phyloP scores from a whole-genome alignment of 2,797 vertebrate species.

The Rhyacichthys aspro region DNA sequence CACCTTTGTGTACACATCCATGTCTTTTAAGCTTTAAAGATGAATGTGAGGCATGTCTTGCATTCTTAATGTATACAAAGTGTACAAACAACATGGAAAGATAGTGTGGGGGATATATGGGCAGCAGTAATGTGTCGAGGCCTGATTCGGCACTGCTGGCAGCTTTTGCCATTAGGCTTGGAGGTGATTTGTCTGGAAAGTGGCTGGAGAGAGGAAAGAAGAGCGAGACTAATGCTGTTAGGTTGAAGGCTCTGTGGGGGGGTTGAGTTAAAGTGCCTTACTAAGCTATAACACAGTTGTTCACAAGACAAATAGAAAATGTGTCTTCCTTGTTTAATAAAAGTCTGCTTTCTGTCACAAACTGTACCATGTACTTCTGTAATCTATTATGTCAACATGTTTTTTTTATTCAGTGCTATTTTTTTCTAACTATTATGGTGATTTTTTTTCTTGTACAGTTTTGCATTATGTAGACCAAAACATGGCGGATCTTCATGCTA shows the following conservation, averaged over 20 bases:
- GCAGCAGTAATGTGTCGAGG: slow-evolving; percentile 52
- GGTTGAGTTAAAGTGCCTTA: slow-evolving; percentile 36
- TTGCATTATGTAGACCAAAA: too few relatives aligned
- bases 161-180: slow-evolving; percentile 64
- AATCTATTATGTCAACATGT: too few relatives aligned
- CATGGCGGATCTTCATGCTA: too few relatives aligned
- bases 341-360: not conserved
- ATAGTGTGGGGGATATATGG: not conserved
- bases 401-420: too few relatives aligned
- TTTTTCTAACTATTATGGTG: too few relatives aligned
- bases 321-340: not conserved
- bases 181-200: slow-evolving; percentile 61
- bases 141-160: slow-evolving; percentile 46
- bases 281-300: slow-evolving; percentile 16
- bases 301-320: slow-evolving; percentile 19
- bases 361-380: too few relatives aligned
- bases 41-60: slow-evolving; percentile 8
- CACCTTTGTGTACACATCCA: slow-evolving; percentile 2
- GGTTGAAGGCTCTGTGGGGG: slow-evolving; percentile 28
- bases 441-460: too few relatives aligned
- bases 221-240: slow-evolving; percentile 61
- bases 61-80: slow-evolving; percentile 21
- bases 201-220: slow-evolving; percentile 50
- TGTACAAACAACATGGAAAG: slow-evolving; percentile 6
- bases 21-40: slow-evolving; percentile 5